phyloP scores from a whole-genome alignment of 2,113 vertebrate species.

The Limnothrissa miodon region DNA sequence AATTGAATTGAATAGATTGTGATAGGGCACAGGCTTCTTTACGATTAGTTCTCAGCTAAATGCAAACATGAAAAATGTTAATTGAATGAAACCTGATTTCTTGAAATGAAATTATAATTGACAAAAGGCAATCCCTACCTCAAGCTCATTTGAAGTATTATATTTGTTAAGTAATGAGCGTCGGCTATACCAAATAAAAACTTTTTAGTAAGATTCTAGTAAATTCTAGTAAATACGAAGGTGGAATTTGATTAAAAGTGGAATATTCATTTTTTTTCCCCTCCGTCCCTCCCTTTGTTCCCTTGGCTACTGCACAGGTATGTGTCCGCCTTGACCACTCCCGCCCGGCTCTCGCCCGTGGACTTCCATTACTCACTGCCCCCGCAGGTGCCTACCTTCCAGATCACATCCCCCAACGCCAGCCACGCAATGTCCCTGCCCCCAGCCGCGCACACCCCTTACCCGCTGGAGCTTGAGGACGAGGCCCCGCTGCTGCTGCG shows the following conservation, averaged over 20 bases:
- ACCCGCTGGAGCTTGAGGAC: constrained; percentile 78
- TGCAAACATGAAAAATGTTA: too few species aligned
- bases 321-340: constrained; percentile 95
- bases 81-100: too few species aligned
- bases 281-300: neutral
- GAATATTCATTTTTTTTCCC: neutral
- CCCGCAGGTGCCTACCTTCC: constrained; percentile 92
- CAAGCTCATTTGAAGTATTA: too few species aligned
- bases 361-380: constrained; percentile 95
- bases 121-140: too few species aligned
- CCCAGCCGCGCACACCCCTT: constrained; percentile 83
- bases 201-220: too few species aligned
- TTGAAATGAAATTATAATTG: too few species aligned
- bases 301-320: constrained; percentile 74
- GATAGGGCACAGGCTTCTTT: neutral
- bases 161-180: too few species aligned
- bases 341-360: constrained; percentile 91
- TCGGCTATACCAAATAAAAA: too few species aligned
- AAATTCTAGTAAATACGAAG: neutral
- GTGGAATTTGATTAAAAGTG: neutral
- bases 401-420: constrained; percentile 94
- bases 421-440: constrained; percentile 90
- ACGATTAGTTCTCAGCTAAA: too few species aligned
- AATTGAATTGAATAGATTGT: neutral
- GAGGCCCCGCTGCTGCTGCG: constrained; percentile 89